Evolutionary conservation across 2,797 vertebrate species (phyloP), one percentile per base, ranked within the genome.

Genomic region (Hemibagrus guttatus): DNA sequence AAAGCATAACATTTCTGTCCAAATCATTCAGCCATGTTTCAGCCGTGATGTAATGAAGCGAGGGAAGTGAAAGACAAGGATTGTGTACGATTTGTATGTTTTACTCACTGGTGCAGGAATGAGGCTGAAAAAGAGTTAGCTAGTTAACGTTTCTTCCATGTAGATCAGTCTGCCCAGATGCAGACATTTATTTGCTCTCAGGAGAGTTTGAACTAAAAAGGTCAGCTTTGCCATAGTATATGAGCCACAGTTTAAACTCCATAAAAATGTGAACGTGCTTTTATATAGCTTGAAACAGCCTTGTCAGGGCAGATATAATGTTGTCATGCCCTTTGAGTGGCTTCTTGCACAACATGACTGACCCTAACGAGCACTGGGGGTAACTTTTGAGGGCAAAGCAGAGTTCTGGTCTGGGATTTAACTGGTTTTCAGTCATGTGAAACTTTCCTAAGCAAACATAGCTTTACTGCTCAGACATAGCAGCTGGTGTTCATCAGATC

Each of bases 201-300:
- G 31, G 87, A 88, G 49, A 89, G 42, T 23, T 42, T 87, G 80
- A 90, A 26, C 83, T 87, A 68, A 87, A 88, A 59, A 64, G 90
- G 91, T 91, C 88, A 89, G 86, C 69, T 84, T 89, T 81, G 86
- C 83, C 71, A 81, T 68, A 89, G 54, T 64, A 56, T 71, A 61
- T 31, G 23, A 69, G 79, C 84, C 81, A 59, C 83, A 52, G 14
- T 78, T 75, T 42, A 56, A 90, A 83, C 87, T 90, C 89, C 88
- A 88, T 92, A 90, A 94, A 92, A 0, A 54, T 88, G 93, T 91
- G 92, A 91, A 88, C 91, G 90, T 87, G 19, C 85, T 86, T 91
- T 94, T 93, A 94, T 92, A 93, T 90, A 92, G 85, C 84, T 80
- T 90, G 92, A 90, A 90, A 93, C 84, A 88, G 86, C 87, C 87